These are phyloP conservation scores for Heliothis subflexa DNA, from an alignment of 1,140 invertebrate species.

Conservation along the genomic window DNA sequence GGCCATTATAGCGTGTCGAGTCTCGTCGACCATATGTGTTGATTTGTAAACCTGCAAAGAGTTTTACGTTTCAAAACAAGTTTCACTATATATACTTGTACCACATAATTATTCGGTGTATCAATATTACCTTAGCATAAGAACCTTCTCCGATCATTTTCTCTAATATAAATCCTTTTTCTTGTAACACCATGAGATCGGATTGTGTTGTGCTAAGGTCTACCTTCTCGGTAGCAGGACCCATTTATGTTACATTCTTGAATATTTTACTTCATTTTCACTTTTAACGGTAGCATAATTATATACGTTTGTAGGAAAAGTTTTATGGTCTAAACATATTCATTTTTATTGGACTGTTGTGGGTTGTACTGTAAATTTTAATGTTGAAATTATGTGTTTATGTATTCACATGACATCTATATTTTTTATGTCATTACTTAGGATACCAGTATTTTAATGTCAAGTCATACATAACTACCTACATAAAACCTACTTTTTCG, in stretches of 20 bases:
- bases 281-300: constrained; percentile 71
- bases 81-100: neutral
- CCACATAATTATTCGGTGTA: neutral
- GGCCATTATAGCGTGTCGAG: constrained; percentile 84
- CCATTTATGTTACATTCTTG: constrained; percentile 62
- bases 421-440: constrained; percentile 14
- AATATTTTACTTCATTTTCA: constrained; percentile 74
- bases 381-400: constrained; percentile 23
- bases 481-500: neutral
- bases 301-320: neutral
- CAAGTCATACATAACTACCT: neutral
- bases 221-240: constrained; percentile 68
- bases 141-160: constrained; percentile 80
- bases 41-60: constrained; percentile 87
- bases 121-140: constrained; percentile 75
- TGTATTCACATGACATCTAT: constrained; percentile 28
- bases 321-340: constrained; percentile 11
- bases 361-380: constrained; percentile 14
- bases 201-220: constrained; percentile 74
- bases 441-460: constrained; percentile 3
- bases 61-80: neutral
- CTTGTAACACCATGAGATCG: constrained; percentile 72
- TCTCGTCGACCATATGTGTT: constrained; percentile 85
- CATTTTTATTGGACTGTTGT: constrained; percentile 34
- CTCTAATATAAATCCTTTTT: constrained; percentile 77